These are phyloP conservation scores for Drosophila punjabiensis DNA, from an alignment of 1,140 invertebrate species.

Conservation along the genomic window DNA sequence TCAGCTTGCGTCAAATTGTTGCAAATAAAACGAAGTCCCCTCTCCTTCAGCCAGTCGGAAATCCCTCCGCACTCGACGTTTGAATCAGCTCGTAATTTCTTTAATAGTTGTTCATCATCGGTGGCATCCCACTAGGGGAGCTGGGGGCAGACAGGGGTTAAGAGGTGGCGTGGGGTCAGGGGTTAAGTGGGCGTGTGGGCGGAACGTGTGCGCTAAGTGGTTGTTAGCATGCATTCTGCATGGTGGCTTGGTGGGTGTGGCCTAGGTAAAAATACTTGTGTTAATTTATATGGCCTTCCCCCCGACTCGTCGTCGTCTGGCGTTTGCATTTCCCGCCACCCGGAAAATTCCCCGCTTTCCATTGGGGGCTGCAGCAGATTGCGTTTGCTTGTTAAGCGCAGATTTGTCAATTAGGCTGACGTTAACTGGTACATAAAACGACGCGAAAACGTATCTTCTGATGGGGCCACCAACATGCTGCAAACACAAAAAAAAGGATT, in stretches of 20 bases:
- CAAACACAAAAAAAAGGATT: slow-evolving; percentile 17
- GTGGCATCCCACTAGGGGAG: slow-evolving; percentile 5
- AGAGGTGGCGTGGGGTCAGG: not conserved
- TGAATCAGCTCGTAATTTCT: slow-evolving; percentile 76
- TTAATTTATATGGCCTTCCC: slow-evolving; percentile 72
- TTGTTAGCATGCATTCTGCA: slow-evolving; percentile 77
- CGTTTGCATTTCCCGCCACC: slow-evolving; percentile 38
- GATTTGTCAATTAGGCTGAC: slow-evolving; percentile 77
- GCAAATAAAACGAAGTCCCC: slow-evolving; percentile 66
- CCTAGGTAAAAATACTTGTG: slow-evolving; percentile 73
- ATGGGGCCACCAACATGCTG: slow-evolving; percentile 3
- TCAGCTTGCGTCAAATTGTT: slow-evolving; percentile 76
- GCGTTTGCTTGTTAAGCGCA: slow-evolving; percentile 70
- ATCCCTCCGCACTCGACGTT: slow-evolving; percentile 22
- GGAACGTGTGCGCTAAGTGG: slow-evolving; percentile 66
- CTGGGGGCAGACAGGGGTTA: slow-evolving; percentile 7
- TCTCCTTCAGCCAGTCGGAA: not conserved
- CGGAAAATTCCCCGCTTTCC: slow-evolving; percentile 3
- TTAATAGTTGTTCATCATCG: slow-evolving; percentile 75
- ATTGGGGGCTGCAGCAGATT: slow-evolving; percentile 54
- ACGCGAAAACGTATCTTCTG: slow-evolving; percentile 13
- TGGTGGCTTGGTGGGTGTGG: slow-evolving; percentile 52
- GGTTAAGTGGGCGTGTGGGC: slow-evolving; percentile 10
- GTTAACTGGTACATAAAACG: slow-evolving; percentile 63
- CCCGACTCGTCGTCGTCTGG: slow-evolving; percentile 28